Conservation (phyloP, 1,140 invertebrate genomes). For the Euglossa dilemma region DNA sequence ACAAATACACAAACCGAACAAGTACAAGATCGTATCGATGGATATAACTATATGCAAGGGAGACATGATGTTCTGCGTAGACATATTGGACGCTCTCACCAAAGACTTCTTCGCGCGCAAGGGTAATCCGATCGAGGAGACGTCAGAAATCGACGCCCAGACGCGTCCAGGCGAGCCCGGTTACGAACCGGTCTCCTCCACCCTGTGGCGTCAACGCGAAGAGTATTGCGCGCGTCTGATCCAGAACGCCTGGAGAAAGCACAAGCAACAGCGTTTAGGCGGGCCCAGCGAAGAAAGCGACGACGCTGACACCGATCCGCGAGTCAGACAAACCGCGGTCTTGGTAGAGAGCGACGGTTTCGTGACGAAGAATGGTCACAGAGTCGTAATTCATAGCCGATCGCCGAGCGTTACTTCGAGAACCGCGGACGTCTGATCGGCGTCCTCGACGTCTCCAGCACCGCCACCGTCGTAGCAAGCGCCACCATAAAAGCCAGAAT, state of each 20-base stretch:
- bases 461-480: constrained; percentile 33
- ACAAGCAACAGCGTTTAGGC: constrained; percentile 87
- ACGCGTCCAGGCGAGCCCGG: constrained; percentile 90
- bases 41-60: constrained; percentile 99
- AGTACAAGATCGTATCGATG: constrained; percentile 99
- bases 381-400: constrained; percentile 93
- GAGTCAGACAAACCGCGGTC: constrained; percentile 88
- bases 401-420: constrained; percentile 91
- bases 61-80: constrained; percentile 98
- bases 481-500: constrained; percentile 23
- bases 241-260: constrained; percentile 95
- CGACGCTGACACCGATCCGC: constrained; percentile 78
- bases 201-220: constrained; percentile 96
- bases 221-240: constrained; percentile 97
- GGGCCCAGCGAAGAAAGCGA: constrained; percentile 82
- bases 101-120: constrained; percentile 98
- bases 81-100: constrained; percentile 97
- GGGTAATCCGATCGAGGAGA: constrained; percentile 94
- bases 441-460: constrained; percentile 80
- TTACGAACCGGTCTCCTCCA: constrained; percentile 96
- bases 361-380: constrained; percentile 92
- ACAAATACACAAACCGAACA: constrained; percentile 98
- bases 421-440: constrained; percentile 91
- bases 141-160: constrained; percentile 91
- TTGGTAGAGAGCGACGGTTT: constrained; percentile 91